phyloP scores from a whole-genome alignment of 2,888 invertebrate species.

The Zhuqinia jingwanae region DNA sequence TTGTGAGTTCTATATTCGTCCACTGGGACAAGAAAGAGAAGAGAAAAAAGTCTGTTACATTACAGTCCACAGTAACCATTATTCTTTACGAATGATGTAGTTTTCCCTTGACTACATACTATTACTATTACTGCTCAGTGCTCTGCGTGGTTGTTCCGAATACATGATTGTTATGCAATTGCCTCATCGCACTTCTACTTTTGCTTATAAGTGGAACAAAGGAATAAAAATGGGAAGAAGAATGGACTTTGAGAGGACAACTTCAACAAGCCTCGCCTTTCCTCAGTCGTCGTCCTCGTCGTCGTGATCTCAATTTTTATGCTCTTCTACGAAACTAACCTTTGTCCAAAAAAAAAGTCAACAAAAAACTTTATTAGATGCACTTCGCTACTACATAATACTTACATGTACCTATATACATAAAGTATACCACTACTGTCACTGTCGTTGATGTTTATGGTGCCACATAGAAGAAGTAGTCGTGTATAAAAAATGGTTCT shows the following conservation, averaged over 20 bases:
- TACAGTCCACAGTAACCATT: slow-evolving; percentile 36
- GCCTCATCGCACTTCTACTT: slow-evolving; percentile 47
- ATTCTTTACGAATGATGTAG: slow-evolving; percentile 41
- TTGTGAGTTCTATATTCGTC: slow-evolving; percentile 52
- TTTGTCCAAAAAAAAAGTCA: slow-evolving; percentile 34
- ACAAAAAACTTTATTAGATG: slow-evolving; percentile 12
- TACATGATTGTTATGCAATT: slow-evolving; percentile 62
- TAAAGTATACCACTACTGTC: neutral
- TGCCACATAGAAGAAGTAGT: neutral
- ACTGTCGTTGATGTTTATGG: neutral
- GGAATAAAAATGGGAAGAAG: slow-evolving; percentile 29
- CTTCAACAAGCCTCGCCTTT: neutral
- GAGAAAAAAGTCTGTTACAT: slow-evolving; percentile 36
- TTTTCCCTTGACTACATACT: slow-evolving; percentile 14
- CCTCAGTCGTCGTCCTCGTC: neutral
- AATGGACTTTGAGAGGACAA: slow-evolving; percentile 24
- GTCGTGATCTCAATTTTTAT: slow-evolving; percentile 51
- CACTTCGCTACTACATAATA: slow-evolving; percentile 2
- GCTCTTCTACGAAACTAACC: no score
- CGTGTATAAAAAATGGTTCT: neutral
- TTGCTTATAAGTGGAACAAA: slow-evolving; percentile 49
- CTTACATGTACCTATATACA: no score
- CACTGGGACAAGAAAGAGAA: slow-evolving; percentile 43
- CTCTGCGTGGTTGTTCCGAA: slow-evolving; percentile 1
- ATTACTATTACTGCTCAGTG: no score